Evolutionary conservation across 1,140 invertebrate species (phyloP), one percentile per base, ranked within the genome.

Genomic region (Lasioglossum albipes): DNA sequence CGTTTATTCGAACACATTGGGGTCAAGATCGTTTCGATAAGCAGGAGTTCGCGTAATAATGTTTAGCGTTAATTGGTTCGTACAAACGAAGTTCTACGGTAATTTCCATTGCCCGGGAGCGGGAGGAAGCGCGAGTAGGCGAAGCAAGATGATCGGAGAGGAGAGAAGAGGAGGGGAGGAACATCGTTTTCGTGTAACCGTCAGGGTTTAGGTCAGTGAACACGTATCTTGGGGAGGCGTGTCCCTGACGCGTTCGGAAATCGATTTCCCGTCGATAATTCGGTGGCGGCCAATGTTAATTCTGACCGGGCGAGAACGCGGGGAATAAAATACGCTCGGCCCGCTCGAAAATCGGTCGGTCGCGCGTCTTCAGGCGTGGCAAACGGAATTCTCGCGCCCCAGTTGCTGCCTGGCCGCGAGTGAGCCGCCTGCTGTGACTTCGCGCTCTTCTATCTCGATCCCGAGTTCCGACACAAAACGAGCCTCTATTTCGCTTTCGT

Each of bases 171-270:
- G 36, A 36, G 36, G 36, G 5, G 36, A 36, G 36, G 9, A 12
- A 20, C 16, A 41, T 42, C 20, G 31, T 13, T 54, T 54, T 54
- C 59, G 45, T 31, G 6, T 49, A 7, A 10, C 73, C 49, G 36
- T 74, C 70, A 79, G 77, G 77, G 77, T 79, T 79, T 79, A 79
- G 77, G 77, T 79, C 77, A 74, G 20, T 42, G 59, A 65, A 64
- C 76, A 73, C 45, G 31, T 4, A 16, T 12, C 42, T 22, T 13
- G 54, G 54, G 3, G 61, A 54, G 62, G n/a, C 2, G 36, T 45
- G 76, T 54, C 69, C 69, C 61, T 79, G 69, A 65, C 69, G 42
- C 3, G 61, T 79, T 79, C 76, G 76, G 70, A 79, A 79, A 79
- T 79, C 77, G 77, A 79, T 79, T 31, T 27, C 13, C n/a, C 77